These are phyloP conservation scores for Penaeus monodon DNA, from an alignment of 2,888 invertebrate genomes.

Conservation along the genomic window DNA sequence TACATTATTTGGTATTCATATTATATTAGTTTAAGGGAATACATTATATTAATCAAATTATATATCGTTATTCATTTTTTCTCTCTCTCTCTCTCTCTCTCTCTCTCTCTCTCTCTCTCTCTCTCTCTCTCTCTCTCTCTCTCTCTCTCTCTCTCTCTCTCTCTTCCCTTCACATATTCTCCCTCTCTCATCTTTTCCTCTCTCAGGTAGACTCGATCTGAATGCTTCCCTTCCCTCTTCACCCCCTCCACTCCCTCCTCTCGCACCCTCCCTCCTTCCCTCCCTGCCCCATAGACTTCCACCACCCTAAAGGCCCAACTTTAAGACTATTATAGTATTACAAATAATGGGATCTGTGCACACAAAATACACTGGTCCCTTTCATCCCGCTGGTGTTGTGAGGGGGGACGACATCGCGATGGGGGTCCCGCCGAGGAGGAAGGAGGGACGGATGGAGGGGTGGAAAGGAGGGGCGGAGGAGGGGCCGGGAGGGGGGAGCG, in stretches of 20 bases:
- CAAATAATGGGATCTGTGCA: conserved; percentile 63
- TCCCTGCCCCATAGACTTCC: conserved; percentile 26
- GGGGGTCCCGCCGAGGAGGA: not conserved
- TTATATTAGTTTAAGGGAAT: too few species aligned
- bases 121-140: conserved; percentile 8
- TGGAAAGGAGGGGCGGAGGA: too few species aligned
- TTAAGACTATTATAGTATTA: conserved; percentile 57
- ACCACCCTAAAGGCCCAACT: conserved; percentile 30
- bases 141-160: not conserved
- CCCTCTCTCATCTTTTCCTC: not conserved
- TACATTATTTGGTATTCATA: too few species aligned
- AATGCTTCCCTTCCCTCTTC: not conserved
- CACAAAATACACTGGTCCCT: conserved; percentile 57
- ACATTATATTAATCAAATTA: not conserved
- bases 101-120: conserved; percentile 35
- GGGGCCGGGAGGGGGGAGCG: too few species aligned
- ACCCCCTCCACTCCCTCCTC: not conserved
- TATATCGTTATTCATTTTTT: not conserved
- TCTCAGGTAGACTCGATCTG: not conserved
- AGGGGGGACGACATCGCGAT: conserved; percentile 6
- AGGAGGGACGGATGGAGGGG: not conserved
- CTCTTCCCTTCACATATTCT: not conserved
- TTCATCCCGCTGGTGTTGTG: conserved; percentile 52
- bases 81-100: conserved; percentile 24
- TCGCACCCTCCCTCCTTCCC: conserved; percentile 31